Conservation (phyloP, 1,140 invertebrate genomes). For the Amphibalanus amphitrite region DNA sequence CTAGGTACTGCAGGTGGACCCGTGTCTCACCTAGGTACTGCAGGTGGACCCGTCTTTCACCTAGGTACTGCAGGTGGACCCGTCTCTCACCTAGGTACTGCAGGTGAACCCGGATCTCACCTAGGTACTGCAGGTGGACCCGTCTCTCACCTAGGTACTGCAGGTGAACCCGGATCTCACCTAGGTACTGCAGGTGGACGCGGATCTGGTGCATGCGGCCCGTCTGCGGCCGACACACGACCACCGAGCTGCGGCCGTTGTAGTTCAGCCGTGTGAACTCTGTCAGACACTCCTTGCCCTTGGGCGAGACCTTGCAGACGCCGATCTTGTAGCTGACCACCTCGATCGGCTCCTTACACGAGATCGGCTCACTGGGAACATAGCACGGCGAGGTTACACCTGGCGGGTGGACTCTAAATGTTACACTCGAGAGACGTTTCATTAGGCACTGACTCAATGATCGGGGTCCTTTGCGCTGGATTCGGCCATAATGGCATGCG, state of each 20-base stretch:
- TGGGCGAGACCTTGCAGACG: constrained; percentile 74
- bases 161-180: too few relatives aligned
- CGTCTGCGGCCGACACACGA: constrained; percentile 79
- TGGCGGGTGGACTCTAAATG: not conserved
- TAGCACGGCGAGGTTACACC: constrained; percentile 6
- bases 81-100: too few relatives aligned
- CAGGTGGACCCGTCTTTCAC: too few relatives aligned
- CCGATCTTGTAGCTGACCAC: constrained; percentile 89
- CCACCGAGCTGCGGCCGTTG: constrained; percentile 76
- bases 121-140: constrained; percentile 97
- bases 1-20: too few relatives aligned
- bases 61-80: too few relatives aligned
- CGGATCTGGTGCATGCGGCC: constrained; percentile 97
- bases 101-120: too few relatives aligned
- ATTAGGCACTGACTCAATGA: not conserved
- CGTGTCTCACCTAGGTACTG: too few relatives aligned
- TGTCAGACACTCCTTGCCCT: constrained; percentile 73
- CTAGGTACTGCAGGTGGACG: constrained; percentile 96
- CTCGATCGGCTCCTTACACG: constrained; percentile 76
- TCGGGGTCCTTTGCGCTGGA: too few relatives aligned
- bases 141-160: constrained; percentile 73
- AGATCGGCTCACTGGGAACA: too few relatives aligned
- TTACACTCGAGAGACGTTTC: too few relatives aligned
- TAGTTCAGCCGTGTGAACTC: constrained; percentile 69
- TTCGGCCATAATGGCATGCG: too few relatives aligned